Base-by-base conservation (phyloP, 2,797 vertebrate genomes). In the Holocentrus rufus region DNA sequence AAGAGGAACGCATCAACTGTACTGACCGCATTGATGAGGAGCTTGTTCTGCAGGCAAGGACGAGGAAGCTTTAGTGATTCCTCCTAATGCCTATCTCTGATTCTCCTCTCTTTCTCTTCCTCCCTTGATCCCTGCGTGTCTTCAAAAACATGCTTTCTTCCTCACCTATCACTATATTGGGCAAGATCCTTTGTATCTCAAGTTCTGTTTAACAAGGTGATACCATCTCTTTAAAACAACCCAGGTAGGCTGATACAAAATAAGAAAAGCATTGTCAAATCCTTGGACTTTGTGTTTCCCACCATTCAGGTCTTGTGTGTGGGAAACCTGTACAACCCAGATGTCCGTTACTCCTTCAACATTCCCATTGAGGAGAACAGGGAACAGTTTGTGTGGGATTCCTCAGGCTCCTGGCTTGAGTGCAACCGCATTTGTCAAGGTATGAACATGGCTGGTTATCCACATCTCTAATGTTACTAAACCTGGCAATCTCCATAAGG, bases 291-390 rank as follows among this genome's bases (percentile, higher is more conserved):
- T 15, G 17, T 13, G 53, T 31, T 18, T 18, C 31, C 5, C 13
- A 58, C 47, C 34, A 2, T 44, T 47, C 90, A 99, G 97, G 97
- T 99, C 80, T 89, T 99, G 72, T 98, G 96, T 91, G 98, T 99
- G 88, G 97, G 97, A 80, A 98, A 97, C 91, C 94, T 98, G 56
- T 95, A 98, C 90, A 98, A 95, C 89, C 98, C 98, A 66, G 97
- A 98, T 79, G 95, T 99, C 57, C 96, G 83, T 61, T 99, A 98
- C 76, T 97, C 97, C 61, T 99, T 97, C 90, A 98, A 91, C 89
- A 90, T 99, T 81, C 98, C 97, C 25, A 89, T 97, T 76, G 95
- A 96, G 90, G 94, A 94, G 34, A 90, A 93, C 85, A 89, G 60
- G 10, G 95, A 97, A 82, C 88, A 93, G 31, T 98, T 98, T 88